Conservation (phyloP, 1,140 invertebrate species). For the Drosophila repletoides region DNA sequence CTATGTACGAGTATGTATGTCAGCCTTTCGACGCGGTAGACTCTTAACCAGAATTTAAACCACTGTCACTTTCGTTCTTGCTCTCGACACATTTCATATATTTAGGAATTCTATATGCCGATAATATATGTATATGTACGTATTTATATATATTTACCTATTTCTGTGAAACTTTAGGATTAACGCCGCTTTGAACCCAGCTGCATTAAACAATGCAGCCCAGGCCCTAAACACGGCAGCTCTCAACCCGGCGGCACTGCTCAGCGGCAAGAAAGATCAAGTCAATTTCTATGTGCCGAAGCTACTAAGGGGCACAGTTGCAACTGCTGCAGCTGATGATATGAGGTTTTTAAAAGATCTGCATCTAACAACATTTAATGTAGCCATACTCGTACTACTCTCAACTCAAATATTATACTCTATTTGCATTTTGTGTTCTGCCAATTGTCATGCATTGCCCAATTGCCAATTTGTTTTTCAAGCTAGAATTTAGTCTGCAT, state of each 20-base stretch:
- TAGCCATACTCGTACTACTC: conserved; percentile 29
- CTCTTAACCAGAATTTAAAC: background rate
- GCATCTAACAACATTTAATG: conserved; percentile 22
- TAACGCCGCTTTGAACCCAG: conserved; percentile 74
- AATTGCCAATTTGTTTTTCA: conserved; percentile 17
- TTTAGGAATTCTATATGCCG: conserved; percentile 14
- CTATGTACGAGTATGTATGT: too few species aligned
- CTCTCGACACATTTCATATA: conserved; percentile 19
- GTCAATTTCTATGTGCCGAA: conserved; percentile 78
- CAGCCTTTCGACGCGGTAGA: too few species aligned
- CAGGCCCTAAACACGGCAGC: conserved; percentile 76
- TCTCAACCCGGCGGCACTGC: conserved; percentile 72
- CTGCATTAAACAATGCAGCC: conserved; percentile 76
- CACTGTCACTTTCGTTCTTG: background rate
- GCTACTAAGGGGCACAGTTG: conserved; percentile 60
- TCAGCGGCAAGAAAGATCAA: conserved; percentile 77
- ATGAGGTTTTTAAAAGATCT: conserved; percentile 73
- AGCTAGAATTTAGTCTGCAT: conserved; percentile 16
- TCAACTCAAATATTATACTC: conserved; percentile 26
- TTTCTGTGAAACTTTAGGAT: conserved; percentile 67
- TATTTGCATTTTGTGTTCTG: conserved; percentile 55
- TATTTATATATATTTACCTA: conserved; percentile 37
- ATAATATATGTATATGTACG: conserved; percentile 8
- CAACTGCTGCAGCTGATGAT: conserved; percentile 54
- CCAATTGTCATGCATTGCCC: conserved; percentile 45